Percentiles rank a stretch among this genome's conserved stretches.
Conservation (phyloP, 2,113 vertebrate species). For the Myocastor coypus region DNA sequence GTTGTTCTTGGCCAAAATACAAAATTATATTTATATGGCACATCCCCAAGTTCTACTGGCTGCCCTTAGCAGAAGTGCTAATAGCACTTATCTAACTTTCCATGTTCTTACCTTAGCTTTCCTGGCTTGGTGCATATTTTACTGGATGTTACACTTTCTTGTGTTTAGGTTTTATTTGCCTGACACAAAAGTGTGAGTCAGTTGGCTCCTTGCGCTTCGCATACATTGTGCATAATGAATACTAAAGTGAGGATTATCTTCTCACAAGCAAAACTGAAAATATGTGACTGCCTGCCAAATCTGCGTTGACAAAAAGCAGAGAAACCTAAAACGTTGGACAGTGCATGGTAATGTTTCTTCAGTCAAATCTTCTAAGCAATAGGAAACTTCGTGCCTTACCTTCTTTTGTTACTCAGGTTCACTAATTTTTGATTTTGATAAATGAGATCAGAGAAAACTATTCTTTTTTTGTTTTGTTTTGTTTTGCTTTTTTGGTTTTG, state of each 20-base stretch:
- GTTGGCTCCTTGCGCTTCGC: constrained; percentile 79
- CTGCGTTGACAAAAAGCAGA: constrained; percentile 68
- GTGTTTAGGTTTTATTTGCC: constrained; percentile 82
- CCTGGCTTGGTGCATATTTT: constrained; percentile 73
- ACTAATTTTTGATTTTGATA: constrained; percentile 47
- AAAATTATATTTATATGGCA: constrained; percentile 70
- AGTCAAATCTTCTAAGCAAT: constrained; percentile 7
- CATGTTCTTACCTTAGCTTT: constrained; percentile 73
- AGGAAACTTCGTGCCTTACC: constrained; percentile 1
- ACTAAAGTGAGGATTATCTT: constrained; percentile 75
- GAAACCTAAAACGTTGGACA: constrained; percentile 60
- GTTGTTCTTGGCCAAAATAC: constrained; percentile 67
- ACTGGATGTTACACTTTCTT: constrained; percentile 76
- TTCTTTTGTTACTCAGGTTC: constrained; percentile 12
- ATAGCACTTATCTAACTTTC: constrained; percentile 68
- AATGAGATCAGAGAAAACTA: constrained; percentile 28
- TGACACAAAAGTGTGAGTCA: constrained; percentile 82
- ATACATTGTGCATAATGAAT: constrained; percentile 81
- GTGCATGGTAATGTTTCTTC: constrained; percentile 42
- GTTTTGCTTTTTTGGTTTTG: too few relatives aligned
- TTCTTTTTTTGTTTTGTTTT: too few relatives aligned
- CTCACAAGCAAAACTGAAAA: constrained; percentile 76
- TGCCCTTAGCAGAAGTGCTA: constrained; percentile 69
- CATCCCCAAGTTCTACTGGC: constrained; percentile 60
- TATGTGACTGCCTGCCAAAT: constrained; percentile 75